Evolutionary conservation across 2,113 vertebrate genomes (phyloP), one percentile per base, ranked within the genome.

Genomic region (Pithys albifrons): DNA sequence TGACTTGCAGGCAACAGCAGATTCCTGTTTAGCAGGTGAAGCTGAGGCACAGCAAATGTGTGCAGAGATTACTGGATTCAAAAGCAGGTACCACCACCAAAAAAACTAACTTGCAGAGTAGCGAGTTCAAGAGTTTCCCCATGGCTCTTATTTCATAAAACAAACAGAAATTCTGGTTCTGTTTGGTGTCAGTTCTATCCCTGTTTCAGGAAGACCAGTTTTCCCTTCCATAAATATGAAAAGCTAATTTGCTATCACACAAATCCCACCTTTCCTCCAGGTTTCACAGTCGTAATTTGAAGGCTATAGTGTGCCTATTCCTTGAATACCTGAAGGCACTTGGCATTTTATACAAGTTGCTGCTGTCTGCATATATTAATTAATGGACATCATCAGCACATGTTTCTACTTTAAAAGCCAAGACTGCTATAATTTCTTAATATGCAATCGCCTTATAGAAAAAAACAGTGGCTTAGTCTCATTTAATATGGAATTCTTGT

Each of bases 101-200:
- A 52, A 81, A 49, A 59, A 55, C 19, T 39, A 46, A 57, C 43
- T 57, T 77, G 18, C 12, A 57, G n/a, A 51, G 18, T 9, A 70
- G 31, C 0, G 0, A 37, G 28, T 35, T 15, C 29, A 48, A n/a
- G n/a, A 75, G 43, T n/a, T 89, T 69, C 48, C 76, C 39, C 7
- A 29, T 2, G 22, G 15, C 11, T 79, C 48, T 27, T n/a, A 37
- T 14, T 64, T 79, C 33, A 75, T 55, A 61, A 69, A 83, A 71
- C 10, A 57, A 76, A n/a, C 4, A 83, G 45, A 86, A 88, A 39
- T 27, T 16, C 16, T 69, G 29, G 6, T 59, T 79, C 25, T 1
- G 1, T 64, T 49, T n/a, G 13, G 27, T 16, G 16, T 7, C 7
- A 85, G 9, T 62, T 87, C 65, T 81, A 61, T 58, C 46, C 49